Evolutionary conservation across 2,797 vertebrate genomes (phyloP).

Genomic region (Alauda arvensis): DNA sequence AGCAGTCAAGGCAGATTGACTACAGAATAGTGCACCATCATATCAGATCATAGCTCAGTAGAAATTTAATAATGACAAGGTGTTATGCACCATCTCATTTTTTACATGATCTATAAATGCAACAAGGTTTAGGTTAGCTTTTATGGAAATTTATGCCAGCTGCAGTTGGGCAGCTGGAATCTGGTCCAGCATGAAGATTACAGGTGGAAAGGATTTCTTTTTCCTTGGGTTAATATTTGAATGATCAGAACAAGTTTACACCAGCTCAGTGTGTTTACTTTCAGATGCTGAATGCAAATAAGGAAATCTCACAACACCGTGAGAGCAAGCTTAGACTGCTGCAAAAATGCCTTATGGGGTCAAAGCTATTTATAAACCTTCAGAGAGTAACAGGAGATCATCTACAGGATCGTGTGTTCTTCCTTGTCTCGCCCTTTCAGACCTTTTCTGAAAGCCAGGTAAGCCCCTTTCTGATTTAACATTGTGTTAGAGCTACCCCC

Average conservation of each 20-base stretch:
- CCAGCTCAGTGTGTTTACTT: not conserved
- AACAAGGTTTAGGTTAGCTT: not conserved
- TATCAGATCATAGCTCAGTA: not conserved
- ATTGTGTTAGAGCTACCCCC: not conserved
- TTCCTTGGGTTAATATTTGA: not conserved
- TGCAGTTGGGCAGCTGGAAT: not conserved
- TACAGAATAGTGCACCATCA: not conserved
- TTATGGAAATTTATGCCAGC: not conserved
- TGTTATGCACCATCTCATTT: not conserved
- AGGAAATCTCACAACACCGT: not conserved
- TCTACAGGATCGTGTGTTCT: not conserved
- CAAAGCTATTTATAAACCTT: not conserved
- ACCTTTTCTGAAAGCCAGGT: not conserved
- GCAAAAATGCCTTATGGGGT: not conserved
- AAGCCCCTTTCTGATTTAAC: not conserved
- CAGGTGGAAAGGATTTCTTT: not conserved
- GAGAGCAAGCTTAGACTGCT: not conserved
- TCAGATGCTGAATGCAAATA: not conserved
- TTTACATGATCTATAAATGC: not conserved
- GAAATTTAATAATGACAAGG: not conserved
- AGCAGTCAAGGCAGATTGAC: not conserved
- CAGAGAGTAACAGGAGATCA: not conserved
- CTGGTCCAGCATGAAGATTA: not conserved
- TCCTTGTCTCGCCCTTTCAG: not conserved
- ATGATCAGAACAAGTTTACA: not conserved